These are phyloP conservation scores for Conger conger DNA, from an alignment of 2,113 vertebrate genomes.

Conservation along the genomic window DNA sequence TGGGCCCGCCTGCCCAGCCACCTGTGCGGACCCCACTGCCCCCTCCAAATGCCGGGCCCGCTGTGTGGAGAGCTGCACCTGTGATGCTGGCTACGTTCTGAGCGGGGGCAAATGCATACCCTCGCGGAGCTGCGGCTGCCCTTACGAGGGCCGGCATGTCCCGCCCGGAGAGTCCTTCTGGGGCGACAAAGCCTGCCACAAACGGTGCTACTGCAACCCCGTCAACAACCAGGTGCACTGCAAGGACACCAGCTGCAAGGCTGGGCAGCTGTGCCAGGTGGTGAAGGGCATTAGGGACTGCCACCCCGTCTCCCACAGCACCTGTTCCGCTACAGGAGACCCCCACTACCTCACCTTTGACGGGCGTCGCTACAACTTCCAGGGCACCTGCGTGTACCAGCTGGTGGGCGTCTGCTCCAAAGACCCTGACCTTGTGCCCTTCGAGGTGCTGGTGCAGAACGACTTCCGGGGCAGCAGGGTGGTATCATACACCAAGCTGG, in stretches of 20 bases:
- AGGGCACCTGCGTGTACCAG: conserved; percentile 71
- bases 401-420: too few relatives aligned
- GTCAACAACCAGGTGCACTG: conserved; percentile 56
- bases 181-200: conserved; percentile 54
- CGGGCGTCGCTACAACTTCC: conserved; percentile 61
- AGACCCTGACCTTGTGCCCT: too few relatives aligned
- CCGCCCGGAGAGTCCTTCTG: too few relatives aligned
- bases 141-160: too few relatives aligned
- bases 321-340: conserved; percentile 60
- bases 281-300: too few relatives aligned
- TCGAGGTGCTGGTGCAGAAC: too few relatives aligned
- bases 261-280: too few relatives aligned
- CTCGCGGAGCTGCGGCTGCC: too few relatives aligned
- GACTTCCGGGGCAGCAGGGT: too few relatives aligned
- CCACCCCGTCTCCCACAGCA: conserved; percentile 51
- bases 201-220: conserved; percentile 57
- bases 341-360: conserved; percentile 60
- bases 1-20: conserved; percentile 64
- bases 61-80: conserved; percentile 69
- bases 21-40: conserved; percentile 58
- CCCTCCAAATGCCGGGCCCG: conserved; percentile 54
- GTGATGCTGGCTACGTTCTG: conserved; percentile 66
- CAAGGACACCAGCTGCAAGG: conserved; percentile 49
- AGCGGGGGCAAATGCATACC: too few relatives aligned
- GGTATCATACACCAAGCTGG: too few relatives aligned